Evolutionary conservation across 2,888 invertebrate genomes (phyloP).

Genomic region (Bellardia bayeri): DNA sequence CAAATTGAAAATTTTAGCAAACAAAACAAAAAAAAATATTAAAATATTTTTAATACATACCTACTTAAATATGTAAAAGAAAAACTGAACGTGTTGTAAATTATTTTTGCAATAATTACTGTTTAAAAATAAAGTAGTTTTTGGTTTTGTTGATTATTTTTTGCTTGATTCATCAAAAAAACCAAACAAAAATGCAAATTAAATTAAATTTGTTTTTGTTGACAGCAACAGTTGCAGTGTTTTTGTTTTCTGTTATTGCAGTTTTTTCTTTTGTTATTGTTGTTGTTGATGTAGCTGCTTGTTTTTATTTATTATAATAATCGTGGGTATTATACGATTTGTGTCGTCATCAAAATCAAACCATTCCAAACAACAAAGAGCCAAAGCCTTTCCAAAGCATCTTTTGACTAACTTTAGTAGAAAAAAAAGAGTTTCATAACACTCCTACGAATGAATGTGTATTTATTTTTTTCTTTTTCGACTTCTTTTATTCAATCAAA

Average conservation of each 20-base stretch:
- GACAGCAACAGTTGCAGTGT: conserved; percentile 63
- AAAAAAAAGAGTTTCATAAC: conserved; percentile 65
- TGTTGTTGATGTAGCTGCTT: conserved; percentile 37
- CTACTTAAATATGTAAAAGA: background rate
- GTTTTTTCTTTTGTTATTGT: conserved; percentile 22
- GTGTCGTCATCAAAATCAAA: conserved; percentile 68
- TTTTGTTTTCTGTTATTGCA: conserved; percentile 22
- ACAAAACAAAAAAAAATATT: background rate
- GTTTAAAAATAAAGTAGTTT: background rate
- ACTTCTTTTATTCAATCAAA: conserved; percentile 55
- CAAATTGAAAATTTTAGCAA: background rate
- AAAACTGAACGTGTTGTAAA: background rate
- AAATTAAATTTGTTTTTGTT: conserved; percentile 31
- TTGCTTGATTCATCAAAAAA: conserved; percentile 59
- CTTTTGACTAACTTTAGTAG: conserved; percentile 21
- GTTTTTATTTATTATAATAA: conserved; percentile 27
- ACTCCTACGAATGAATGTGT: conserved; percentile 35
- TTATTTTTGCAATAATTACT: background rate
- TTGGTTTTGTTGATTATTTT: background rate
- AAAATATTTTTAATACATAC: conserved; percentile 4
- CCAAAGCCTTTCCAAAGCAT: conserved; percentile 50
- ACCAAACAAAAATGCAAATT: conserved; percentile 12
- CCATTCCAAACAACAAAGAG: conserved; percentile 27
- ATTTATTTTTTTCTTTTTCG: conserved; percentile 19
- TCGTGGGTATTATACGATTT: conserved; percentile 51